Base-by-base conservation (phyloP, 2,113 vertebrate genomes). In the Petrocephalus microphthalmus region DNA sequence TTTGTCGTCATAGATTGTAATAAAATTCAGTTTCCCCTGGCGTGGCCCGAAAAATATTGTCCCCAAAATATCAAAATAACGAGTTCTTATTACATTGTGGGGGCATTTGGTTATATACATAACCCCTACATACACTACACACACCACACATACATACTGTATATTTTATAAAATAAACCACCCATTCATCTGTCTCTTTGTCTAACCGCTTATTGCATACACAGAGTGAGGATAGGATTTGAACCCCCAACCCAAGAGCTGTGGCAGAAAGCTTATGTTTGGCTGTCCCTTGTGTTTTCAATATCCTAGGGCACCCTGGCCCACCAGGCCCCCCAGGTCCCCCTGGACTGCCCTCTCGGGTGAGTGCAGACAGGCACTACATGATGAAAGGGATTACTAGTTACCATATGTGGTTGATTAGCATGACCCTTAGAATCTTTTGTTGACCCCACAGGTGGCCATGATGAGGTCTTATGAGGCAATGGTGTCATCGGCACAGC, bases 261-360 rank as follows among this genome's bases (percentile, higher is more conserved):
- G 33, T 78, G 71, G 29, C 71, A 45, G 22, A 33, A 25, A 42
- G 19, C 49, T 82, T 82, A 45, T 10, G 78, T 82, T 82, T 45
- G 20, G 42, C 78, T 47, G 45, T 2, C 2, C 64, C 33, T 57
- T 92, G 25, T 90, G 54, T 87, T 91, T 90, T 54, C 0, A 11
- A 99, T 97, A 94, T 42, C 17, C 91, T 98, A 92, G 97, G 93
- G 57, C 94, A 98, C 85, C 97, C 98, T 0, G 98, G 98, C 0
- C 97, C 98, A 0, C 97, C 97, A 0, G 98, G 98, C 0, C 98
- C 98, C 0, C 97, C 97, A 0, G 98, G 98, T 0, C 91, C 92
- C 3, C 96, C 97, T 0, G 95, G 95, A 64, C 90, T 64, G 1
- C 94, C 94, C 2, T 94, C 96, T 53, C 96, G 96, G 91, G 98